Evolutionary conservation across 2,888 invertebrate genomes (phyloP).

Genomic region (Macrophya alboannulata): DNA sequence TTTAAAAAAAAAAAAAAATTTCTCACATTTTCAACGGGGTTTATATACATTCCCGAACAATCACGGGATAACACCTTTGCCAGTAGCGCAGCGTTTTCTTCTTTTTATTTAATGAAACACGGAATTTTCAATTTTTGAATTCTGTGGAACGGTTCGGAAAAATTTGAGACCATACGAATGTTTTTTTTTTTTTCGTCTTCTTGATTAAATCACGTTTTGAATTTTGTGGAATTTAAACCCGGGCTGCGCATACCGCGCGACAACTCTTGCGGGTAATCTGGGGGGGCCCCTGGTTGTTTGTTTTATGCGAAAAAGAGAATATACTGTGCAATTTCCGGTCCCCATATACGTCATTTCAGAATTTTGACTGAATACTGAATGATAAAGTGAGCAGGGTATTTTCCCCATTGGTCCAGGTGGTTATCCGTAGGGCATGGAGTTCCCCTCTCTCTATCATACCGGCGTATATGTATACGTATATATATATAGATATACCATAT

Average conservation of each 20-base stretch:
- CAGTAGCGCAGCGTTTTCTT: background rate
- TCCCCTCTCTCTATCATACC: background rate
- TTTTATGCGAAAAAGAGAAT: slow-evolving; percentile 20
- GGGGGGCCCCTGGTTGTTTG: background rate
- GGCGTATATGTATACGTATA: background rate
- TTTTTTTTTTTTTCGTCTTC: background rate
- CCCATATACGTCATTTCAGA: slow-evolving; percentile 16
- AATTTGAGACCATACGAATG: too few relatives aligned
- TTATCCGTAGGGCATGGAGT: slow-evolving; percentile 6
- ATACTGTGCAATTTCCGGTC: slow-evolving; percentile 9
- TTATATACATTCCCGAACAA: background rate
- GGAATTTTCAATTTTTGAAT: background rate
- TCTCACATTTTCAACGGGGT: background rate
- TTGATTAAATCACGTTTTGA: background rate
- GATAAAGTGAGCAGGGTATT: slow-evolving; percentile 23
- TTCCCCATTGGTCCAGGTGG: slow-evolving; percentile 2
- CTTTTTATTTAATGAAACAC: background rate
- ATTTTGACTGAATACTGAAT: slow-evolving; percentile 32
- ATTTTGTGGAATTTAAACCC: slow-evolving; percentile 3
- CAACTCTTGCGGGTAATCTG: slow-evolving; percentile 35
- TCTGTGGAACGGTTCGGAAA: too few relatives aligned
- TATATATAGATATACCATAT: background rate
- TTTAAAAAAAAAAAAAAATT: slow-evolving; percentile 30
- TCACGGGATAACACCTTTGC: background rate
- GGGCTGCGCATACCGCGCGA: slow-evolving; percentile 1